Evolutionary conservation across 1,140 invertebrate species (phyloP).

Genomic region (Neotoxoptera formosana): DNA sequence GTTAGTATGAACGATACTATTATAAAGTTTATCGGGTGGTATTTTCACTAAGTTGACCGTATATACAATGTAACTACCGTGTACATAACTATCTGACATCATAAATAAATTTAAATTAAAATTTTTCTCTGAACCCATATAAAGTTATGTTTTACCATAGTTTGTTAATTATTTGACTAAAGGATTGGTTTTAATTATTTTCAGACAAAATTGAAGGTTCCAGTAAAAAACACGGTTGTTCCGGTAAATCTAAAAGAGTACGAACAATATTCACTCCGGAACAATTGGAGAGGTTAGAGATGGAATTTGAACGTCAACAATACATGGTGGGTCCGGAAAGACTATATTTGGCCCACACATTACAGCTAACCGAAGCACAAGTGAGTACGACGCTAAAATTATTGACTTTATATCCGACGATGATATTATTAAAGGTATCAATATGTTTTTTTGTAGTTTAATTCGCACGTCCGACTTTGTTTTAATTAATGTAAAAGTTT

Average conservation of each 20-base stretch:
- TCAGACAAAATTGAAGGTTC: conserved; percentile 45
- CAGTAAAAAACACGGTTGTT: conserved; percentile 54
- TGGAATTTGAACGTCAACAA: conserved; percentile 91
- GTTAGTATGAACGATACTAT: not conserved
- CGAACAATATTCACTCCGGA: conserved; percentile 94
- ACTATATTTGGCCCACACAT: conserved; percentile 84
- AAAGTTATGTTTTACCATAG: not conserved
- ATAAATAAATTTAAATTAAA: not conserved
- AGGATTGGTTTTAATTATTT: not conserved
- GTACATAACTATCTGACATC: not conserved
- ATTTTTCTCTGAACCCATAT: not conserved
- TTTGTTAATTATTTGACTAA: not conserved
- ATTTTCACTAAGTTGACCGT: not conserved
- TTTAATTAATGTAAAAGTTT: not conserved
- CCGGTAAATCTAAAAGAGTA: conserved; percentile 76
- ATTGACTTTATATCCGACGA: not conserved
- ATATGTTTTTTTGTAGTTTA: not conserved
- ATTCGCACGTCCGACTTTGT: not conserved
- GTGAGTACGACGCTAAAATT: conserved; percentile 64
- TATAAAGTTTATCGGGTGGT: not conserved
- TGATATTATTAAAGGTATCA: not conserved
- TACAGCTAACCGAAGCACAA: conserved; percentile 91
- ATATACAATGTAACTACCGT: too few species aligned
- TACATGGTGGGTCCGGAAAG: conserved; percentile 96
- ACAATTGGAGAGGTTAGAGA: conserved; percentile 88